A percentile compares a stretch with the other conserved stretches of the same genome.
Conservation (phyloP, 2,888 invertebrate genomes). For the Gastracanthus pulcherrimus region DNA sequence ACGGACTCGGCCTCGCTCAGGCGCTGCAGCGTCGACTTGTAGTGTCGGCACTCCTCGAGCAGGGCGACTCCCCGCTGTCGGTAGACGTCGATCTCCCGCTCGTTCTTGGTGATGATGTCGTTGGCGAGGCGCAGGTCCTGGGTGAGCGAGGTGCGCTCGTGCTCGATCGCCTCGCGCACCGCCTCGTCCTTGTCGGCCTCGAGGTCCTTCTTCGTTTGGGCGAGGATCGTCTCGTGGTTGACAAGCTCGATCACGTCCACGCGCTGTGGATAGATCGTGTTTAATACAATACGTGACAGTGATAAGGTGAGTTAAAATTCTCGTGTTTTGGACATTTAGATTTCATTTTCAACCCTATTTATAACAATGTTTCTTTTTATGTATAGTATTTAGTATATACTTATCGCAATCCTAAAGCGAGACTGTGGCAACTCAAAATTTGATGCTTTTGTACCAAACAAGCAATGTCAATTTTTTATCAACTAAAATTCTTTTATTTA, state of each 20-base stretch:
- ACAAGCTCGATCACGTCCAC: slow-evolving; percentile 82
- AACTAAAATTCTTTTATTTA: too few species aligned
- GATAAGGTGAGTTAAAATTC: too few species aligned
- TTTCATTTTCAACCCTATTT: too few species aligned
- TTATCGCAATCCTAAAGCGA: too few species aligned
- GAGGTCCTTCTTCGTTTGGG: slow-evolving; percentile 84
- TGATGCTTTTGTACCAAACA: too few species aligned
- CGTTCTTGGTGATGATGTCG: slow-evolving; percentile 78
- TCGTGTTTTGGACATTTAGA: too few species aligned
- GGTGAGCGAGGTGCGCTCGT: slow-evolving; percentile 79
- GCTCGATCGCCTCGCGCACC: slow-evolving; percentile 79
- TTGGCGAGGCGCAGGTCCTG: slow-evolving; percentile 78
- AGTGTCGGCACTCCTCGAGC: slow-evolving; percentile 82
- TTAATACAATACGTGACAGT: background rate
- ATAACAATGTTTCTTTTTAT: too few species aligned
- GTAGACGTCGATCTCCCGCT: slow-evolving; percentile 69
- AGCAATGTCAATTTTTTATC: too few species aligned
- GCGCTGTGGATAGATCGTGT: slow-evolving; percentile 71
- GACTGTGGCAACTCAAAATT: too few species aligned
- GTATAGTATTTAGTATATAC: too few species aligned
- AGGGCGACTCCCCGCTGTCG: slow-evolving; percentile 80
- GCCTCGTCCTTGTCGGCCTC: slow-evolving; percentile 81
- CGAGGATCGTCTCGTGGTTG: slow-evolving; percentile 83
- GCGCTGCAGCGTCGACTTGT: slow-evolving; percentile 83
- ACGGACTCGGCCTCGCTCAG: slow-evolving; percentile 83